phyloP scores from a whole-genome alignment of 1,140 invertebrate species.

The Schlechtendalia chinensis region DNA sequence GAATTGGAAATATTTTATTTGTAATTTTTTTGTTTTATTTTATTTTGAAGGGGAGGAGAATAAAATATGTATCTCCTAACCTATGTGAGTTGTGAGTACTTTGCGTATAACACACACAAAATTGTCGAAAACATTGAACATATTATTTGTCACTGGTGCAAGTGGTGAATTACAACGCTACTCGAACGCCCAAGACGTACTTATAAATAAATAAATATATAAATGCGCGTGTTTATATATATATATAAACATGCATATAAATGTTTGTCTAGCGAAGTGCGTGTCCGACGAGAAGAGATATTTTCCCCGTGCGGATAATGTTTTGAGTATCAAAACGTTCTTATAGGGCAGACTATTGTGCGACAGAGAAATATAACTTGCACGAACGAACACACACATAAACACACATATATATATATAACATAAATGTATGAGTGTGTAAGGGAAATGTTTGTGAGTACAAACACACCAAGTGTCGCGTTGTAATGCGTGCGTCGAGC shows the following conservation, averaged over 20 bases:
- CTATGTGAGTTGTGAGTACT: too few relatives aligned
- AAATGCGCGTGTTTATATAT: too few relatives aligned
- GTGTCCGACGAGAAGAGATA: conserved; percentile 7
- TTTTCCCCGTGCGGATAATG: neutral
- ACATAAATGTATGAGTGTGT: neutral
- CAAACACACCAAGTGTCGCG: neutral
- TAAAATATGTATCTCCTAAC: too few relatives aligned
- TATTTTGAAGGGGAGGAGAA: too few relatives aligned
- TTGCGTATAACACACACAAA: too few relatives aligned
- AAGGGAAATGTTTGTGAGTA: conserved; percentile 6
- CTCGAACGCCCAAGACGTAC: neutral
- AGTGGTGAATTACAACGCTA: neutral
- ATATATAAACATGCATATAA: too few relatives aligned
- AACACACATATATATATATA: neutral
- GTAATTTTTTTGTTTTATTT: too few relatives aligned
- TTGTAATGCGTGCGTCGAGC: neutral
- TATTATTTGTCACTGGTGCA: neutral
- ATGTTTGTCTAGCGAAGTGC: neutral
- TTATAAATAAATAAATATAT: neutral
- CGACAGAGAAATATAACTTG: neutral
- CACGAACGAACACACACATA: neutral
- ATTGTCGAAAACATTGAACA: neutral
- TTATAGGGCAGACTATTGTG: neutral
- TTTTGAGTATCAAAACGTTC: conserved; percentile 24
- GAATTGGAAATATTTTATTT: too few relatives aligned